Base-by-base conservation (phyloP, 2,888 invertebrate genomes). In the Limnephilus lunatus region DNA sequence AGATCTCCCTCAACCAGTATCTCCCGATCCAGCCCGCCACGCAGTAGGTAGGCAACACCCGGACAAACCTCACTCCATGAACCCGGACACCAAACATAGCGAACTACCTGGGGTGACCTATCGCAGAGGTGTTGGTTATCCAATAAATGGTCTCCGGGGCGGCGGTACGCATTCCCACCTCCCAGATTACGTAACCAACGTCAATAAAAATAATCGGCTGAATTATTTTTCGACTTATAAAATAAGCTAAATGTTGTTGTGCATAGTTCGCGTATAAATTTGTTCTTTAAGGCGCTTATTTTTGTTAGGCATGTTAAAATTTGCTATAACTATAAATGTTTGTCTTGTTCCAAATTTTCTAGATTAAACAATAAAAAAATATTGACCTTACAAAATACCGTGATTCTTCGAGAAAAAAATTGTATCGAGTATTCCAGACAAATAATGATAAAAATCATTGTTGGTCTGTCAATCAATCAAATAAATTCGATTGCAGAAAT, bases 401-500 rank as follows among this genome's bases (percentile, higher is more conserved):
- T 68, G 68, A 68, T 68, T 68, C 68, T n/a, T 2, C 9, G 82
- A 32, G 14, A 31, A 82, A 82, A 82, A 31, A 82, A 31, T 31
- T 15, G 7, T 31, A 31, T 15, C 30, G 31, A 82, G 19, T 82
- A 82, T 32, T 31, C 15, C 82, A 82, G 32, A 82, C 82, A 82
- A 82, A 82, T 82, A 31, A 15, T 81, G 32, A 82, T 82, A n/a
- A 82, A 85, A 35, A 85, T 85, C 39, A 85, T 85, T 39, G 39
- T 39, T 39, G n/a, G 39, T 25, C 44, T 53, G 68, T 87, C 53
- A 87, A 87, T 87, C 87, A 87, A 87, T 87, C 53, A 87, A 53
- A 68, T 31, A 44, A 87, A 87, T 25, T 87, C 53, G 25, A 31
- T 87, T 68, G 53, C 31, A 68, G n/a, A 87, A 44, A 87, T 31